Conservation (phyloP, 2,113 vertebrate species). For the Himantopus leucocephalus region DNA sequence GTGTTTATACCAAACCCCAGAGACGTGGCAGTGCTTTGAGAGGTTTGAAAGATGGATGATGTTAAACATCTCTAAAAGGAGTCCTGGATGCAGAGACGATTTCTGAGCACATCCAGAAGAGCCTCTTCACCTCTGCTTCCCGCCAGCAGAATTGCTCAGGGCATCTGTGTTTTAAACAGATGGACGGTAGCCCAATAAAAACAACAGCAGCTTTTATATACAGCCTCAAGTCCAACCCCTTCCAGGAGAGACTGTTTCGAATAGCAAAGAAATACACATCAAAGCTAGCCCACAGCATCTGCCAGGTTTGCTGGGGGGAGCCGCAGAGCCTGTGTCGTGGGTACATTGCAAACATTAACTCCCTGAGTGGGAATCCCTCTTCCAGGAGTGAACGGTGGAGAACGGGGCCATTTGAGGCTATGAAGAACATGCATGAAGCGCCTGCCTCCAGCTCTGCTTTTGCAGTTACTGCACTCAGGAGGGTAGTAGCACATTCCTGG, state of each 20-base stretch:
- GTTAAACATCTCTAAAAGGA: neutral
- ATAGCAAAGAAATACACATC: neutral
- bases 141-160: neutral
- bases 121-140: neutral
- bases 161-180: neutral
- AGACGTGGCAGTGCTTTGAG: neutral
- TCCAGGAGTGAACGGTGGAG: neutral
- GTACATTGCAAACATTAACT: fast-evolving
- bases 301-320: neutral
- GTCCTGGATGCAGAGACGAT: neutral
- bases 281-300: neutral
- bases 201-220: neutral
- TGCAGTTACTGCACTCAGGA: neutral
- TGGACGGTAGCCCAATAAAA: neutral
- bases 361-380: neutral
- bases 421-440: neutral
- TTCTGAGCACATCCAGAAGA: neutral
- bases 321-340: neutral
- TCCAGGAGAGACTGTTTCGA: neutral
- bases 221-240: neutral
- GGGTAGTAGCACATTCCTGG: neutral
- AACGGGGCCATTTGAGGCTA: neutral
- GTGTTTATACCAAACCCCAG: neutral
- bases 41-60: neutral
- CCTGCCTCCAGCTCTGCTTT: neutral